Evolutionary conservation across 2,888 invertebrate species (phyloP), one percentile per base, ranked within the genome.

Genomic region (Nebria brevicollis): DNA sequence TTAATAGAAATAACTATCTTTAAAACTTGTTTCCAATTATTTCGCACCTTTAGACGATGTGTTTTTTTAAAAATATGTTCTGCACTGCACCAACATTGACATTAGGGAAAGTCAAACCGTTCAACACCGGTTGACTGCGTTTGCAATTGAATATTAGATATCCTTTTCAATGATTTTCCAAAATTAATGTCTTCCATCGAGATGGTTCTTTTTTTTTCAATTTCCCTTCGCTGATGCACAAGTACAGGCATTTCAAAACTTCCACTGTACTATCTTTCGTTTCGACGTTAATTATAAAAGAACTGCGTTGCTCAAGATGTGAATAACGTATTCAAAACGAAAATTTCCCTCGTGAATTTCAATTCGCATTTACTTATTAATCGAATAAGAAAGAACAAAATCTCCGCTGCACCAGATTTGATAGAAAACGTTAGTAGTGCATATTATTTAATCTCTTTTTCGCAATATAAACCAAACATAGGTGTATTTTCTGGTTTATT

Each of bases 291-390:
- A 70, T 70, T 70, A 70, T 70, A 26, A 70, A 34, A 26, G 70
- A 70, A 15, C 70, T 70, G 25, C 70, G 25, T 70, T 25, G 70
- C 26, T 11, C 43, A 72, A 26, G 65, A 75, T 75, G 75, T 75
- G 70, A 75, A 80, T 75, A 79, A 79, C 75, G 25, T 79, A 75
- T 79, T 79, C 74, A 75, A 75, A 66, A 68, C 75, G 74, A 65
- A 75, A 70, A 80, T 80, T 75, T 80, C 80, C 80, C 75, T 75
- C 75, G 80, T 72, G 80, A 75, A 80, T 75, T 80, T 75, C 80
- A 80, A 80, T 80, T 80, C 75, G 75, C 64, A 74, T 75, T 79
- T 79, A 79, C 74, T 74, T 79, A 79, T 79, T 79, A 79, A 79
- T 79, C 79, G 79, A 72, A 79, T 54, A 54, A 54, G 1, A 54